Conservation (phyloP, 2,113 vertebrate genomes). For the Ailurus styani region DNA sequence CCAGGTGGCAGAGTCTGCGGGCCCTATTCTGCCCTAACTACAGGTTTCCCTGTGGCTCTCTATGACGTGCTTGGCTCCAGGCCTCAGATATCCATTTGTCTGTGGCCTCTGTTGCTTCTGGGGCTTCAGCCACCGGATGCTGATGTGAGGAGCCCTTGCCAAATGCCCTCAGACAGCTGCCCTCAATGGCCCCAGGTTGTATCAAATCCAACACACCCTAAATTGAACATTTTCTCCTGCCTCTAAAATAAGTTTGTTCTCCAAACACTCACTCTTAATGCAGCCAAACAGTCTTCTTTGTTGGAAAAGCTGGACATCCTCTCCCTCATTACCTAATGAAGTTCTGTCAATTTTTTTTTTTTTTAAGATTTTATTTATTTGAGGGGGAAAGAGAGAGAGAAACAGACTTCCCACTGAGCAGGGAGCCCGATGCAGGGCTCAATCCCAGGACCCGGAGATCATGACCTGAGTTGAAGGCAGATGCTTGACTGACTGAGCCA, state of each 20-base stretch:
- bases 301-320: not conserved
- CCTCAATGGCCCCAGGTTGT: accelerated
- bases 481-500: too few species aligned
- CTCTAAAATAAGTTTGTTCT: not conserved
- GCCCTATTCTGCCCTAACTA: not conserved
- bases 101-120: not conserved
- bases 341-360: too few species aligned
- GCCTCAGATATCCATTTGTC: not conserved
- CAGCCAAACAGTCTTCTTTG: accelerated
- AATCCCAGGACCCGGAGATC: too few species aligned
- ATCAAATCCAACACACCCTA: not conserved
- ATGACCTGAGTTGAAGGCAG: too few species aligned
- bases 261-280: not conserved
- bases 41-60: not conserved
- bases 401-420: too few species aligned
- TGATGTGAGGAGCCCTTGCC: not conserved
- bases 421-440: too few species aligned
- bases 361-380: too few species aligned
- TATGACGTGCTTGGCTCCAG: not conserved
- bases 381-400: too few species aligned
- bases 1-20: not conserved
- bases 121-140: not conserved
- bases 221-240: not conserved
- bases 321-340: not conserved
- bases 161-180: not conserved